Conservation (phyloP, 2,888 invertebrate genomes). For the Tipula vernalis region DNA sequence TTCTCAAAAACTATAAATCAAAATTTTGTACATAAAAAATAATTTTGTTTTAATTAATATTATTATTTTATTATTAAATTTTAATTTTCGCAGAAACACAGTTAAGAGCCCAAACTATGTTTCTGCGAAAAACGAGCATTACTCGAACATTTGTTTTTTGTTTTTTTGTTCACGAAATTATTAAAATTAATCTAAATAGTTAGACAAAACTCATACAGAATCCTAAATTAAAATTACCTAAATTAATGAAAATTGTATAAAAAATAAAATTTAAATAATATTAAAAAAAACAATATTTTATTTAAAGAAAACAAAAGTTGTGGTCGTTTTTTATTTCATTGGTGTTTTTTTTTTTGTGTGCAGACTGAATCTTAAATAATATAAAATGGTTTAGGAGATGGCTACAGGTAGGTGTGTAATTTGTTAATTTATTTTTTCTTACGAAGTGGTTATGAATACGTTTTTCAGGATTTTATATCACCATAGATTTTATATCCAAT, state of each 20-base stretch:
- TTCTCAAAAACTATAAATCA: background rate
- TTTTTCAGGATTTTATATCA: too few relatives aligned
- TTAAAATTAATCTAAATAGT: background rate
- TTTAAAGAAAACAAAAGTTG: background rate
- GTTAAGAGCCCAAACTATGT: conserved; percentile 12
- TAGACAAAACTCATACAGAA: background rate
- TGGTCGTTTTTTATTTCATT: background rate
- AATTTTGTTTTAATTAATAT: background rate
- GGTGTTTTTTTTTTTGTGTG: background rate
- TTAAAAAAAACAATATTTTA: background rate
- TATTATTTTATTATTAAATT: background rate
- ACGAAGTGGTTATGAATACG: too few relatives aligned
- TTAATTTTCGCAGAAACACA: background rate
- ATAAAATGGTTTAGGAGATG: too few relatives aligned
- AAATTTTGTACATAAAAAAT: background rate
- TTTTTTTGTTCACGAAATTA: background rate
- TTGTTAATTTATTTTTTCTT: too few relatives aligned
- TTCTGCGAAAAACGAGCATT: background rate
- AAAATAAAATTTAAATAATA: background rate
- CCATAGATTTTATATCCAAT: too few relatives aligned
- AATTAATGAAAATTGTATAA: background rate
- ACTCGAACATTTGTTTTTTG: too few relatives aligned
- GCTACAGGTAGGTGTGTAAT: too few relatives aligned
- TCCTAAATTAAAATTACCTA: background rate
- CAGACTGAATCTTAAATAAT: too few relatives aligned